phyloP scores from a whole-genome alignment of 2,888 invertebrate genomes.

The Scaptomyza flava region DNA sequence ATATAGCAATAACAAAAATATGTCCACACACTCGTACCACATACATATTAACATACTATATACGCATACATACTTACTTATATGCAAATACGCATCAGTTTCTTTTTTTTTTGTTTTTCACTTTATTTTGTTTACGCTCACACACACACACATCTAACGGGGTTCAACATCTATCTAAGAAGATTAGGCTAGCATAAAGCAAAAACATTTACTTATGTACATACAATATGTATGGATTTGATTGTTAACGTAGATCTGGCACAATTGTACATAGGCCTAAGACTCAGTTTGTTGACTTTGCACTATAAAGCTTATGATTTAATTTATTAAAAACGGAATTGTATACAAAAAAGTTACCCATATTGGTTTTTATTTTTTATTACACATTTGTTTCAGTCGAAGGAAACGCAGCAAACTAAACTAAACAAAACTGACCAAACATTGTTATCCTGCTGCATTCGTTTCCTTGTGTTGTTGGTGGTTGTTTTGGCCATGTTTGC shows the following conservation, averaged over 20 bases:
- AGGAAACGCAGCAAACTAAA: slow-evolving; percentile 13
- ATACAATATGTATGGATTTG: slow-evolving; percentile 20
- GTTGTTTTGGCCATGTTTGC: slow-evolving; percentile 66
- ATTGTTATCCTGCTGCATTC: slow-evolving; percentile 17
- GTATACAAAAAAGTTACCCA: slow-evolving; percentile 42
- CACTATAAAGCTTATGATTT: slow-evolving; percentile 36
- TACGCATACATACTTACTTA: not conserved
- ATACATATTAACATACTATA: slow-evolving; percentile 10
- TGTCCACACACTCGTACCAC: slow-evolving; percentile 24
- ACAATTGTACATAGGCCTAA: slow-evolving; percentile 29
- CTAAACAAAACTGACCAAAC: slow-evolving; percentile 50
- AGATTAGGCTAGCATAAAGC: slow-evolving; percentile 66
- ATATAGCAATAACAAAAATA: slow-evolving; percentile 57
- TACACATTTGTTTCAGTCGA: slow-evolving; percentile 35
- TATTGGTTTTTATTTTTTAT: slow-evolving; percentile 26
- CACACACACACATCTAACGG: slow-evolving; percentile 53
- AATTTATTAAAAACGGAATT: slow-evolving; percentile 27
- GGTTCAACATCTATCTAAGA: slow-evolving; percentile 76
- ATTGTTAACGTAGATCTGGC: slow-evolving; percentile 26
- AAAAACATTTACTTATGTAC: slow-evolving; percentile 18
- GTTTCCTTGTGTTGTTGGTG: slow-evolving; percentile 50
- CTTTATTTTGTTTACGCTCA: slow-evolving; percentile 67
- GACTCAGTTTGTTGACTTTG: slow-evolving; percentile 44
- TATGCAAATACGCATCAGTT: slow-evolving; percentile 22
- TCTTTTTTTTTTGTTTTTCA: slow-evolving; percentile 16